Base-by-base conservation (phyloP, 2,113 vertebrate species). In the Ammodytes dubius region DNA sequence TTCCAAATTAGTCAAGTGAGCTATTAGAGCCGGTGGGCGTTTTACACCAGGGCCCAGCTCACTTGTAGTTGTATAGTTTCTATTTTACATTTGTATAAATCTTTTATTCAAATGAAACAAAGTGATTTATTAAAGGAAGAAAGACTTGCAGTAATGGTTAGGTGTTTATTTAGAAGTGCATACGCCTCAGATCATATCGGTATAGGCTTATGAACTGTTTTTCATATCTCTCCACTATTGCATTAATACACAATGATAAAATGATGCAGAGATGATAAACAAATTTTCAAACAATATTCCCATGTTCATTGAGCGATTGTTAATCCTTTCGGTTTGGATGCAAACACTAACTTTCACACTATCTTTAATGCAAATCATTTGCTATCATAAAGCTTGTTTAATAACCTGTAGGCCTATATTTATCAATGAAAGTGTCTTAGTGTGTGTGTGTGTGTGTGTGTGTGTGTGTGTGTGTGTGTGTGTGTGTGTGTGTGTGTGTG, bases 1-100 rank as follows among this genome's bases (percentile, higher is more conserved):
- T 86, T 89, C 64, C 63, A 87, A 91, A 94, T 93, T 92, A 92
- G 85, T 91, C 91, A 91, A 91, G 90, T 89, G 87, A 91, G 89
- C 77, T 86, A 76, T 90, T 90, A 85, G 70, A 85, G 89, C 86
- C 88, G 87, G 68, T 89, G 89, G 89, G 88, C 82, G 60, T 85
- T 85, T 27, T 90, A 77, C 89, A 74, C 81, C 79, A 70, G 85
- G 85, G 70, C 56, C 67, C 49, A 1, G 2, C 37, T 72, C 71
- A 13, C 43, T 82, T 72, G 39, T 69, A 87, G 56, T 78, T 78
- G 52, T 61, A 64, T 10, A 43, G 49, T 71, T 65, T 60, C 49
- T 70, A 15, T 78, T 75, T 74, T 72, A 79, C 63, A 50, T 72
- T 64, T 37, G 13, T 54, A 76, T 74, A 64, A 77, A 72, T 27